A percentile compares a stretch with the other conserved stretches of the same genome.
Conservation (phyloP, 2,113 vertebrate species). For the Ictidomys tridecemlineatus region DNA sequence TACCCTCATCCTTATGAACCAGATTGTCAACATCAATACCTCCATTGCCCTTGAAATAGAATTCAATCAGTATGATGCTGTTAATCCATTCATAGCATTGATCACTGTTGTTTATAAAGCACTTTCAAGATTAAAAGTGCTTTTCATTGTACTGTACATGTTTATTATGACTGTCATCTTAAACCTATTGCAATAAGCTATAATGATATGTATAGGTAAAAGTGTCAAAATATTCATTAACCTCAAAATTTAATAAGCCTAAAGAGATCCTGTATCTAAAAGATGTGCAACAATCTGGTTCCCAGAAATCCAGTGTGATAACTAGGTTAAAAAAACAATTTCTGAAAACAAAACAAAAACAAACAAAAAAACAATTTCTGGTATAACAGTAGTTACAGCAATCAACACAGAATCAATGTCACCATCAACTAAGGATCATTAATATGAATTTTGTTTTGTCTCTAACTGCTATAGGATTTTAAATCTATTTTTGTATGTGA, state of each 20-base stretch:
- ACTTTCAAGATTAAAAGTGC: constrained; percentile 77
- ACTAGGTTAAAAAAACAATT: not conserved
- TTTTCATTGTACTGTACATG: constrained; percentile 71
- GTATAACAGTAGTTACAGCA: no score
- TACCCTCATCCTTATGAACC: fast-evolving
- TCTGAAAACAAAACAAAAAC: not conserved
- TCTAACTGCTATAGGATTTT: not conserved
- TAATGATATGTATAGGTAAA: constrained; percentile 66
- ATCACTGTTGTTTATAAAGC: constrained; percentile 71
- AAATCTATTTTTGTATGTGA: not conserved
- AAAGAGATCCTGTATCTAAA: not conserved
- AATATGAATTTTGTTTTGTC: not conserved
- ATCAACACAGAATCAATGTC: not conserved
- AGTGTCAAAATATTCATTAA: constrained; percentile 73
- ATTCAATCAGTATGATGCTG: constrained; percentile 59
- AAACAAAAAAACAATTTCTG: not conserved
- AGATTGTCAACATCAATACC: not conserved
- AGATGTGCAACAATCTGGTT: not conserved
- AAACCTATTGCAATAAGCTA: constrained; percentile 64
- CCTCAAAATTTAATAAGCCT: constrained; percentile 60
- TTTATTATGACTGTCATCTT: constrained; percentile 72
- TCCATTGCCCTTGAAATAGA: constrained; percentile 56
- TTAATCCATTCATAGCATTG: constrained; percentile 64
- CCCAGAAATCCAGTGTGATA: not conserved
- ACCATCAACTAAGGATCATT: not conserved